Evolutionary conservation across 2,888 invertebrate genomes (phyloP), one percentile per base, ranked within the genome.

Genomic region (Drosophila nr. medialis): DNA sequence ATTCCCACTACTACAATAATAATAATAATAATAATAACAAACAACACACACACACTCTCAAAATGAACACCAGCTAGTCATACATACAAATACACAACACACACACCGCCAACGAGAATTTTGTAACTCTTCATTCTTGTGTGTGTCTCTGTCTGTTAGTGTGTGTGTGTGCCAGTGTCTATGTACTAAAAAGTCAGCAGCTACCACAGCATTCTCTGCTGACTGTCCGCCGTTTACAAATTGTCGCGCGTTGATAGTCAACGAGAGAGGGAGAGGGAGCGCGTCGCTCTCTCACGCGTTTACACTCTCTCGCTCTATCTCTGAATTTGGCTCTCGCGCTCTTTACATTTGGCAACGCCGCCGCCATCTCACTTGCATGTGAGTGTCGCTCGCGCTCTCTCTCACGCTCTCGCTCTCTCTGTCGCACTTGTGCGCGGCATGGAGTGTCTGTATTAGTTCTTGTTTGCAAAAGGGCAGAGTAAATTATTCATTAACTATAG

Each of bases 181-280:
- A 70, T 80, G 82, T 83, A 87, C 79, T 80, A 80, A 89, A 86
- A 85, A 89, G 67, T 86, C 68, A 75, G 77, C 84, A 79, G 83
- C 79, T 72, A 72, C 59, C 65, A 83, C 53, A 76, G 65, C 75
- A 75, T 70, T 87, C 75, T 70, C 75, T 69, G 70, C 75, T 67
- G 68, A 67, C 77, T 86, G 76, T 74, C 77, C 84, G 86, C 74
- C 81, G 89, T 76, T 76, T 86, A 86, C 87, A 83, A 80, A 80
- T 83, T 80, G 87, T 67, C 77, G 72, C 77, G 81, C 84, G 77
- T 83, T 84, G 84, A 72, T 24, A 45, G 45, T 24, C 21, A 24
- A 45, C 24, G 45, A 45, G 24, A 45, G 45, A 45, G 21, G 45
- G 45, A 24, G 45, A 45, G 45, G 24, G 21, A 45, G 21, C 21